A percentile compares a stretch with the other conserved stretches of the same genome.
These are phyloP conservation scores for Idaea dimidiata DNA, from an alignment of 2,888 invertebrate species.

Conservation along the genomic window DNA sequence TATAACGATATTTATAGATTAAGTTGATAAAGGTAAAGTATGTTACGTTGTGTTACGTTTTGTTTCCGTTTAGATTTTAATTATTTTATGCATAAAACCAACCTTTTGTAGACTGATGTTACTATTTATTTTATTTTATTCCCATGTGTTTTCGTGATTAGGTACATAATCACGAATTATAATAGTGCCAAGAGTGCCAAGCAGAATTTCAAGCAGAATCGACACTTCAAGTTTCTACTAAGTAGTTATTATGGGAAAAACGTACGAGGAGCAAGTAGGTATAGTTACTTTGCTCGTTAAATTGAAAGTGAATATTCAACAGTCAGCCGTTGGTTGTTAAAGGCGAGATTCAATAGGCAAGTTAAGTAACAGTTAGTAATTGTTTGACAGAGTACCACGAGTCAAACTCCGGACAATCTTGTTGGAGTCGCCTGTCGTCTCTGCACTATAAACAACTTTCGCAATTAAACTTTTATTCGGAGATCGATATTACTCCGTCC, in stretches of 20 bases:
- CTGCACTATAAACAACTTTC: conserved; percentile 70
- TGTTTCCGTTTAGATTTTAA: too few relatives aligned
- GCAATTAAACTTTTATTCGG: conserved; percentile 76
- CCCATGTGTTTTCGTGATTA: too few relatives aligned
- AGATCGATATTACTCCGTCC: conserved; percentile 59
- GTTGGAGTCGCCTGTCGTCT: conserved; percentile 53
- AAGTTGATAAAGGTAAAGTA: too few relatives aligned
- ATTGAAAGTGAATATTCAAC: conserved; percentile 1
- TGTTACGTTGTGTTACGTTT: too few relatives aligned
- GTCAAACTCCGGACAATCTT: conserved; percentile 31
- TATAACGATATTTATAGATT: too few relatives aligned
- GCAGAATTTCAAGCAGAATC: background rate
- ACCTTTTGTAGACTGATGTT: too few relatives aligned
- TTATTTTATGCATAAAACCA: too few relatives aligned
- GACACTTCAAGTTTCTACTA: background rate
- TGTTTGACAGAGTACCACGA: conserved; percentile 36
- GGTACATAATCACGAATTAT: too few relatives aligned
- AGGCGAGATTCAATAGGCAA: conserved; percentile 39
- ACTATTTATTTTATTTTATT: too few relatives aligned
- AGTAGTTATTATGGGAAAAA: too few relatives aligned
- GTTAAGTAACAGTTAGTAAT: conserved; percentile 45
- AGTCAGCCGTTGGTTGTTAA: conserved; percentile 30
- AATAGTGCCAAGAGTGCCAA: too few relatives aligned
- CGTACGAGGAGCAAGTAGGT: background rate
- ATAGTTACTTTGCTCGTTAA: background rate